phyloP scores from a whole-genome alignment of 1,140 invertebrate genomes.

The Aplysia californica region DNA sequence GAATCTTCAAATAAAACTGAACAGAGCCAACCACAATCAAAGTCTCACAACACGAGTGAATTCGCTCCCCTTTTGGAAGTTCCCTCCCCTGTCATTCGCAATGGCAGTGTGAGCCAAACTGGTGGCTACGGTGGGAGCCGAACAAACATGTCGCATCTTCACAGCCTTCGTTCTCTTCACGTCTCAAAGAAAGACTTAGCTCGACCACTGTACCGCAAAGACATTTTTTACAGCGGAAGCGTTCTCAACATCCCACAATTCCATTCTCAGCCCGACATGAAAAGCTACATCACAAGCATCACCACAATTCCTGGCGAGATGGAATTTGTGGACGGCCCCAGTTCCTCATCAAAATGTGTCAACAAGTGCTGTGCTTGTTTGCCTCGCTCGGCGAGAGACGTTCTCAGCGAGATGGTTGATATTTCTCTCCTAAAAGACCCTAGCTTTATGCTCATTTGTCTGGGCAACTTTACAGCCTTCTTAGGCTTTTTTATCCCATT shows the following conservation, averaged over 20 bases:
- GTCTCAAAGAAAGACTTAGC: slow-evolving; percentile 73
- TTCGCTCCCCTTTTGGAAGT: slow-evolving; percentile 1
- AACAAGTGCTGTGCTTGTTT: slow-evolving; percentile 72
- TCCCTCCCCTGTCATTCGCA: background rate
- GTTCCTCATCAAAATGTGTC: slow-evolving; percentile 68
- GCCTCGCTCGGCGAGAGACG: slow-evolving; percentile 74
- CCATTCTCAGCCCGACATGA: slow-evolving; percentile 88
- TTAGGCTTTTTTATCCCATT: slow-evolving; percentile 96
- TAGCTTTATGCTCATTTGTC: slow-evolving; percentile 75
- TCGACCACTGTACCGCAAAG: slow-evolving; percentile 93
- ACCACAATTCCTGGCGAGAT: slow-evolving; percentile 61
- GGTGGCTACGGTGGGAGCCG: slow-evolving; percentile 38
- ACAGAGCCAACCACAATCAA: background rate
- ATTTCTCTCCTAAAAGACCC: slow-evolving; percentile 79
- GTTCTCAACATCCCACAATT: slow-evolving; percentile 91
- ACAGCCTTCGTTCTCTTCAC: slow-evolving; percentile 31
- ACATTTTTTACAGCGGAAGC: slow-evolving; percentile 98
- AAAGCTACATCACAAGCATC: slow-evolving; percentile 62
- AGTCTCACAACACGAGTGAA: background rate
- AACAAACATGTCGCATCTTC: slow-evolving; percentile 28
- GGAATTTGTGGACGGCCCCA: slow-evolving; percentile 69
- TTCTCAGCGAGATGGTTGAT: slow-evolving; percentile 87
- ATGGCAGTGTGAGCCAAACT: too few relatives aligned
- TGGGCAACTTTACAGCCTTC: slow-evolving; percentile 95
- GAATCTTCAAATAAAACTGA: background rate